Evolutionary conservation across 2,113 vertebrate genomes (phyloP).

Genomic region (Prunella himalayana): DNA sequence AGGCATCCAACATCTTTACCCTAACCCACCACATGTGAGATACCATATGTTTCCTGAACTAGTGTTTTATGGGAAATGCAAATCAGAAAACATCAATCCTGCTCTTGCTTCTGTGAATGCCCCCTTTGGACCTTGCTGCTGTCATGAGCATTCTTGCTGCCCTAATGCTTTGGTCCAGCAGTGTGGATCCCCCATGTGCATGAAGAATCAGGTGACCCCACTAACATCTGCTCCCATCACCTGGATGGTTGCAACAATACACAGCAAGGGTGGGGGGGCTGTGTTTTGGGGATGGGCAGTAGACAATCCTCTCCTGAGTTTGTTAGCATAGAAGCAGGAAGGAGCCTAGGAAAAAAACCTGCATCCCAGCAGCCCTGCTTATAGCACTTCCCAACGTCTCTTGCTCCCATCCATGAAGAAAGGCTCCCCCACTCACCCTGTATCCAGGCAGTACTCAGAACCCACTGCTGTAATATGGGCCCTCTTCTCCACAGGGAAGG

Average conservation of each 20-base stretch:
- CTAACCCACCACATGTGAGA: neutral
- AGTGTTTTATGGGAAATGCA: neutral
- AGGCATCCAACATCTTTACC: neutral
- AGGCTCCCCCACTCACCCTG: neutral
- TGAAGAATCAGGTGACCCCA: neutral
- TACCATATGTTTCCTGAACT: neutral
- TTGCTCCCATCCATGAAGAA: neutral
- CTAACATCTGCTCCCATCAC: neutral
- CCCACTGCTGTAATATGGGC: neutral
- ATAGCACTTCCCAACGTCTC: neutral
- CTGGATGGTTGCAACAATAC: neutral
- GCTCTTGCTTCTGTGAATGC: neutral
- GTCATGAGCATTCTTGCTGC: neutral
- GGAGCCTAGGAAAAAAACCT: neutral
- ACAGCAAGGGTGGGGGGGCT: neutral
- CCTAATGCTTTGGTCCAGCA: rapidly evolving
- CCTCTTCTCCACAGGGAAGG: neutral
- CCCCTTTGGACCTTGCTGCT: neutral
- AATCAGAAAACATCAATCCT: neutral
- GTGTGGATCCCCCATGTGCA: neutral
- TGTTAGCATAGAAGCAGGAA: neutral
- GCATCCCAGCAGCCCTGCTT: neutral
- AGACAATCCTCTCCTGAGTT: neutral
- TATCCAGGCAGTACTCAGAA: neutral
- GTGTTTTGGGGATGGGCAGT: rapidly evolving